phyloP scores from a whole-genome alignment of 1,140 invertebrate species.

The Brachionus rotundiformis region DNA sequence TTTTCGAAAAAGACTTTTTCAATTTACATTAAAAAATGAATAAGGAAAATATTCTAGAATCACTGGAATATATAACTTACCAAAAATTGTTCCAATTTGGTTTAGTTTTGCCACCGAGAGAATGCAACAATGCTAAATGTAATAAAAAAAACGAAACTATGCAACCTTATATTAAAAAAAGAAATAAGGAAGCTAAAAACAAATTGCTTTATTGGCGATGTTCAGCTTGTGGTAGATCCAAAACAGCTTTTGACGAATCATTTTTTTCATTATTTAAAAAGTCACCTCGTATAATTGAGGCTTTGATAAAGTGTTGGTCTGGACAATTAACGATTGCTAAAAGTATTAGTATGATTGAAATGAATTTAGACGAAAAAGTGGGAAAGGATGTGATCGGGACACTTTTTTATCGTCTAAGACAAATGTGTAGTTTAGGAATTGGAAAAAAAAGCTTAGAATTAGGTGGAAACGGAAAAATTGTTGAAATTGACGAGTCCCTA shows the following conservation, averaged over 20 bases:
- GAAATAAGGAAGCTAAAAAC: neutral
- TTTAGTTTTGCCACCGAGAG: neutral
- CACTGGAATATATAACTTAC: neutral
- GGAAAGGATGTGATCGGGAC: neutral
- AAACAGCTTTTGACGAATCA: neutral
- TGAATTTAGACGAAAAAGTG: neutral
- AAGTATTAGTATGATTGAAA: neutral
- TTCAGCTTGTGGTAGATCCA: neutral
- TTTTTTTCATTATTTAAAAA: constrained; percentile 40
- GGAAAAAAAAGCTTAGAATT: neutral
- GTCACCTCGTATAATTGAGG: neutral
- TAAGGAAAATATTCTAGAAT: neutral
- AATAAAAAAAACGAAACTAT: neutral
- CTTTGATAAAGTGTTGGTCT: neutral
- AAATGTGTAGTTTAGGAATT: neutral
- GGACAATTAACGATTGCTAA: neutral
- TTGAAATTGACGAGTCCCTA: neutral
- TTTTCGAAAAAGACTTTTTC: neutral
- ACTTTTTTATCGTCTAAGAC: neutral
- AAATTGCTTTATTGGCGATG: neutral
- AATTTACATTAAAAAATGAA: neutral
- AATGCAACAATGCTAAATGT: neutral
- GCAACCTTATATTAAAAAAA: neutral
- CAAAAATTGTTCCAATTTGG: neutral
- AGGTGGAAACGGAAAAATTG: neutral